Conservation (phyloP, 2,888 invertebrate genomes). For the Horisme vitalbata region DNA sequence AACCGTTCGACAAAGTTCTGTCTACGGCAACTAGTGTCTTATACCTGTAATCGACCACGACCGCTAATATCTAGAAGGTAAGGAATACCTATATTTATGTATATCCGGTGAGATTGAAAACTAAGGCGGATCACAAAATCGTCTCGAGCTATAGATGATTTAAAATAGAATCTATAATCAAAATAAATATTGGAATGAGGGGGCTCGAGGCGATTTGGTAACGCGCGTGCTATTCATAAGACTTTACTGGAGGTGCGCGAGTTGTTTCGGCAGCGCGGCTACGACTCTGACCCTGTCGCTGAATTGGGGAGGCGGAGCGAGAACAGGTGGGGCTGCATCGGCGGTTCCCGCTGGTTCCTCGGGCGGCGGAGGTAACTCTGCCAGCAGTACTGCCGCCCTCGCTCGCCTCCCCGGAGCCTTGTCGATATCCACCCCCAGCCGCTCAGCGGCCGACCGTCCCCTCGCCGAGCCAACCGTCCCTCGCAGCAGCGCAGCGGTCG, state of each 20-base stretch:
- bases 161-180: slow-evolving; percentile 13
- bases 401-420: slow-evolving; percentile 75
- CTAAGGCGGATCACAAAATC: slow-evolving; percentile 18
- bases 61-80: slow-evolving; percentile 33
- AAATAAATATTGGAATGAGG: slow-evolving; percentile 19
- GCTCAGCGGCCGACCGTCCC: slow-evolving; percentile 67
- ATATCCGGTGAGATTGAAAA: slow-evolving; percentile 34
- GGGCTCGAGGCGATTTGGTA: too few species aligned
- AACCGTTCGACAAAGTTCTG: slow-evolving; percentile 37
- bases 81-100: slow-evolving; percentile 29
- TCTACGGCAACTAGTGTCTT: slow-evolving; percentile 41
- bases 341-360: slow-evolving; percentile 82
- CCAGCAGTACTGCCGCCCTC: slow-evolving; percentile 88
- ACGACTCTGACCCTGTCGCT: slow-evolving; percentile 94
- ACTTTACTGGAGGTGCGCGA: slow-evolving; percentile 71
- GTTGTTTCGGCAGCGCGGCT: slow-evolving; percentile 90
- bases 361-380: slow-evolving; percentile 91
- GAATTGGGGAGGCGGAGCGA: slow-evolving; percentile 95
- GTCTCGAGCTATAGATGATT: slow-evolving; percentile 7
- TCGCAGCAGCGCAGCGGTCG: slow-evolving; percentile 82
- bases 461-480: slow-evolving; percentile 54
- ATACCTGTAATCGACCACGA: slow-evolving; percentile 42
- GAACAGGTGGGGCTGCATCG: slow-evolving; percentile 73
- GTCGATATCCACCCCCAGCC: slow-evolving; percentile 68
- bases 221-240: slow-evolving; percentile 17